Evolutionary conservation across 2,888 invertebrate species (phyloP).

Genomic region (Polylopha cassiicola): DNA sequence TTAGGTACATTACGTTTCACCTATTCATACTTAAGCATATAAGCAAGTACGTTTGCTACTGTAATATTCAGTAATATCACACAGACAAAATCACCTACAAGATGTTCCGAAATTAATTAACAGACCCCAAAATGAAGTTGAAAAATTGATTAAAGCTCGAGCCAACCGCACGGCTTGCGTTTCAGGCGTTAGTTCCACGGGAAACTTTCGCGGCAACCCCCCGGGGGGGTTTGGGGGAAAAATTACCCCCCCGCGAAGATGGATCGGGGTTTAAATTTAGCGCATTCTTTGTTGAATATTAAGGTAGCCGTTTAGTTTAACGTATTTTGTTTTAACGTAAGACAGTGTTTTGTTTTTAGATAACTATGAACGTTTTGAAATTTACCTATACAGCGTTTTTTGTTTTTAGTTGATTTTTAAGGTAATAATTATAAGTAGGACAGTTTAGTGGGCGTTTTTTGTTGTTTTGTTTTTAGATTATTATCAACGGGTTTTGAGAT

Average conservation of each 20-base stretch:
- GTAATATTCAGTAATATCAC: not conserved
- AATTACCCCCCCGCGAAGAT: constrained; percentile 19
- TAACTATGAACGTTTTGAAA: not conserved
- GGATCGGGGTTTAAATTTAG: constrained; percentile 19
- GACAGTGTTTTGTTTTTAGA: too few relatives aligned
- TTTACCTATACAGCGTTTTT: not conserved
- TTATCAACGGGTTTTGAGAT: too few relatives aligned
- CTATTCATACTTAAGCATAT: too few relatives aligned
- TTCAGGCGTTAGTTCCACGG: constrained; percentile 36
- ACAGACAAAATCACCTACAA: constrained; percentile 1
- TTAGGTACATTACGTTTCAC: too few relatives aligned
- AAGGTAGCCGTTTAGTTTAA: too few relatives aligned
- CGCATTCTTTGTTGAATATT: constrained; percentile 21
- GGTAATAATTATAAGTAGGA: not conserved
- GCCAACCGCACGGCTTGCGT: constrained; percentile 46
- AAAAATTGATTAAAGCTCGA: constrained; percentile 61
- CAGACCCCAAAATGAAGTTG: constrained; percentile 55
- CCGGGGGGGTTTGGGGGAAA: constrained; percentile 9
- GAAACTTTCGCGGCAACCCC: constrained; percentile 44
- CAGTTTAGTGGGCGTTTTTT: too few relatives aligned
- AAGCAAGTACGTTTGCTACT: too few relatives aligned
- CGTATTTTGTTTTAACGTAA: constrained; percentile 11
- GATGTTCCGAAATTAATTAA: constrained; percentile 34
- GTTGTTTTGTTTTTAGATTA: too few relatives aligned
- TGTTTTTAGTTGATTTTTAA: not conserved